These are phyloP conservation scores for Zapus hudsonius DNA, from an alignment of 2,113 vertebrate genomes.

Conservation along the genomic window DNA sequence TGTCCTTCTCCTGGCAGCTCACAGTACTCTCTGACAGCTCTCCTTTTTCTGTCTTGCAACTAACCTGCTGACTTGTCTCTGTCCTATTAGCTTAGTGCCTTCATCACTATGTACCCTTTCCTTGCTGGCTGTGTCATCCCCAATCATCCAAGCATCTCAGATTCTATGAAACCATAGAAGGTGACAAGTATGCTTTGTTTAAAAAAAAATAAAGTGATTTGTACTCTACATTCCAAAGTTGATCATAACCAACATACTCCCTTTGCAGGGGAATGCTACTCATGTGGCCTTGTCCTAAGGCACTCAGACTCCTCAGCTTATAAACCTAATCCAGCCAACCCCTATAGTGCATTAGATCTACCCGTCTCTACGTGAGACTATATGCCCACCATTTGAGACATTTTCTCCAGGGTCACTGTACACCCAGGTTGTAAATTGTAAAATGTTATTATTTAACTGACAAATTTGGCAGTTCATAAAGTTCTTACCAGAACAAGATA, in stretches of 20 bases:
- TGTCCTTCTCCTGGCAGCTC: neutral
- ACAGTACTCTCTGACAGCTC: neutral
- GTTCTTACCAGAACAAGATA: neutral
- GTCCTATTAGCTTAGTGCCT: neutral
- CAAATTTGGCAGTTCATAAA: neutral
- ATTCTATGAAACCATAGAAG: neutral
- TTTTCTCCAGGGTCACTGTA: neutral
- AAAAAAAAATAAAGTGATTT: neutral
- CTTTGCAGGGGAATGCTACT: neutral
- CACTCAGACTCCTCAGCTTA: neutral
- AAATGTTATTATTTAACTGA: neutral
- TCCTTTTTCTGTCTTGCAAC: neutral
- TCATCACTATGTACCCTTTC: neutral
- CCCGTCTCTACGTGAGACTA: neutral
- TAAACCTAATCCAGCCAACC: neutral
- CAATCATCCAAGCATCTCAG: neutral
- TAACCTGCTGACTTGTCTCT: neutral
- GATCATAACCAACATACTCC: neutral
- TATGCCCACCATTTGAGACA: accelerated
- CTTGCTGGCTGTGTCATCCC: neutral
- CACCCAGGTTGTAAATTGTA: too few relatives aligned
- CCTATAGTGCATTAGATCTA: neutral
- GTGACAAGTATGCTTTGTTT: neutral
- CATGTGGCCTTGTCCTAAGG: neutral
- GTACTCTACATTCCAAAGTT: neutral